Evolutionary conservation across 2,888 invertebrate genomes (phyloP), one percentile per base, ranked within the genome.

Genomic region (Brachylomia viminalis): DNA sequence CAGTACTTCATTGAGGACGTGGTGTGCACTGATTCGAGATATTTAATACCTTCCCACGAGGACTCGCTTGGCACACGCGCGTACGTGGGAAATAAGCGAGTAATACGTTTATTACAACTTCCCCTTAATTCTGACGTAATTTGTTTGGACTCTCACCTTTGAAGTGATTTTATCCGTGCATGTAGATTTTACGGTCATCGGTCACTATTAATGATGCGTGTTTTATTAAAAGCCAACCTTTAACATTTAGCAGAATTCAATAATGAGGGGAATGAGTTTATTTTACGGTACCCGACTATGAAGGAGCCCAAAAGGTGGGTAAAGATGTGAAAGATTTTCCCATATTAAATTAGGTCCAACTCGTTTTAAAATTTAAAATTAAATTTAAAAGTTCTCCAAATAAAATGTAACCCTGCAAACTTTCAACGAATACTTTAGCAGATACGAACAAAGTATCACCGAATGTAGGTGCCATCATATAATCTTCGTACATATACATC

Each of bases 1-100:
- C 95, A 91, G 92, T 81, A 92, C 90, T 92, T 92, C 93, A 94
- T 95, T 95, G 92, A 94, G 87, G 85, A 84, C 84, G 86, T 88
- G 91, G 91, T 93, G 94, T 92, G 93, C 94, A 93, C 88, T 94
- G 94, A 92, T 92, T 92, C 92, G 93, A 91, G 94, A 93, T 94
- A 93, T 91, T 91, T 95, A 94, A 95, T 95, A 93, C 93, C 94
- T 96, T 96, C 96, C 95, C 96, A 96, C 95, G 96, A 94, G 92
- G 91, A 91, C 91, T 91, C 89, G 78, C 27, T 33, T 83, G 86
- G 92, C 92, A 92, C 95, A 95, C 95, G 95, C 94, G 92, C 92
- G 86, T 83, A 81, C 92, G 90, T 94, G 94, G 91, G 93, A 93
- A 93, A 73, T 80, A 80, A 77, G 79, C 72, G 4, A 79, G 61